Percentiles rank a stretch among this genome's conserved stretches.
These are phyloP conservation scores for Petaurus breviceps DNA, from an alignment of 2,113 vertebrate species.

Conservation along the genomic window DNA sequence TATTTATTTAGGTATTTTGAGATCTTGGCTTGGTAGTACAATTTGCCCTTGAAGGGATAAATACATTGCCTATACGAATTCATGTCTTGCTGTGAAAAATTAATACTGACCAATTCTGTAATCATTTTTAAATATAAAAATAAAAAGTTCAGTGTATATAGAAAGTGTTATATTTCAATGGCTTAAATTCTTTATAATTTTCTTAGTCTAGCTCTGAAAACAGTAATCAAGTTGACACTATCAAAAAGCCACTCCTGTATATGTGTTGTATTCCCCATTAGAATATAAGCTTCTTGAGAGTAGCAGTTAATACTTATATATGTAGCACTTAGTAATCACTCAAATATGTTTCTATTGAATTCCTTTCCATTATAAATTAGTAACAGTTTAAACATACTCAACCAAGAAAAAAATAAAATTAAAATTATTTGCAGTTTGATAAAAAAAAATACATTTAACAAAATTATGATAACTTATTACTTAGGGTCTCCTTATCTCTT, in stretches of 20 bases:
- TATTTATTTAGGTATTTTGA: slow-evolving; percentile 18
- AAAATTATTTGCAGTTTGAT: neutral
- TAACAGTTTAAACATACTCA: neutral
- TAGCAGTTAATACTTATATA: neutral
- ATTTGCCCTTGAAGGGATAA: slow-evolving; percentile 2
- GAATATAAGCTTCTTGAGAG: neutral
- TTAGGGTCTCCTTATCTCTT: neutral
- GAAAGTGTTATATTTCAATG: neutral
- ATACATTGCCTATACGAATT: slow-evolving; percentile 9
- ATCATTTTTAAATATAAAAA: too few species aligned
- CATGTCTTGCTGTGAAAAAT: neutral
- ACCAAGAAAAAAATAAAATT: neutral
- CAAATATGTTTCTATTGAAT: neutral
- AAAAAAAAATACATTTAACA: neutral
- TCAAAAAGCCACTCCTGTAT: neutral
- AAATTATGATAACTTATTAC: neutral
- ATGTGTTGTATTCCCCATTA: neutral
- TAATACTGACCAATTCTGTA: neutral
- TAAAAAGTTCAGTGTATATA: neutral
- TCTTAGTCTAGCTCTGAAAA: neutral
- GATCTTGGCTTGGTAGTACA: slow-evolving; percentile 1
- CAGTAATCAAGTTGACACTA: neutral
- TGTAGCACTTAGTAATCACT: neutral
- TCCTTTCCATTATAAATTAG: neutral
- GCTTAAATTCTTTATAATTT: neutral